These are phyloP conservation scores for Oryzias celebensis DNA, from an alignment of 2,113 vertebrate genomes.

Conservation along the genomic window DNA sequence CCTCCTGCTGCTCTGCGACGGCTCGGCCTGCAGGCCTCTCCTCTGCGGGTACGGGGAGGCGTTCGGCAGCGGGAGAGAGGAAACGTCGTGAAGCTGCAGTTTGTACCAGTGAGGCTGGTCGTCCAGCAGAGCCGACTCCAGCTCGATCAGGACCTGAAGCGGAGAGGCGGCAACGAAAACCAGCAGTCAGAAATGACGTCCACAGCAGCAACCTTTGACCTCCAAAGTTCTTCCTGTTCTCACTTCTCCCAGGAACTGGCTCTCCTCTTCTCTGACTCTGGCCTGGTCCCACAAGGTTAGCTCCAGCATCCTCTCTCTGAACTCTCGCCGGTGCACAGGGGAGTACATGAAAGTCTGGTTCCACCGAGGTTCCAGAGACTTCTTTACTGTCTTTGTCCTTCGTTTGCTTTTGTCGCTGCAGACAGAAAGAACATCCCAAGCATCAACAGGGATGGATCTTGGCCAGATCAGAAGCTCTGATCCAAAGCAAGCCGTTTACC, in stretches of 20 bases:
- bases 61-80: conserved; percentile 87
- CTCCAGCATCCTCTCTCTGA: conserved; percentile 92
- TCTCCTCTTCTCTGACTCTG: conserved; percentile 92
- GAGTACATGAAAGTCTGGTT: conserved; percentile 98
- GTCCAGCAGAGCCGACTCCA: conserved; percentile 93
- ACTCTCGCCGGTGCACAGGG: conserved; percentile 90
- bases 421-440: background rate
- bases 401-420: conserved; percentile 94
- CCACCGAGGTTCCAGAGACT: conserved; percentile 95
- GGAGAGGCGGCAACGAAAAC: background rate
- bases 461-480: too few species aligned
- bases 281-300: conserved; percentile 97
- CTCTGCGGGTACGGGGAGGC: conserved; percentile 88
- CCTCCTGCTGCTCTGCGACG: conserved; percentile 63
- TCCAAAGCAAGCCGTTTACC: conserved; percentile 69
- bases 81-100: conserved; percentile 89
- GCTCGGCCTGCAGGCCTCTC: conserved; percentile 84
- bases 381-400: conserved; percentile 97
- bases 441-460: background rate
- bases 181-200: background rate
- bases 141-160: conserved; percentile 88
- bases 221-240: background rate
- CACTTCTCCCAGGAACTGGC: conserved; percentile 97
- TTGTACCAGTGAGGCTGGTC: conserved; percentile 98
- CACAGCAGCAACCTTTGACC: background rate